These are phyloP conservation scores for Acromyrmex echinatior DNA, from an alignment of 1,140 invertebrate genomes.

Conservation along the genomic window DNA sequence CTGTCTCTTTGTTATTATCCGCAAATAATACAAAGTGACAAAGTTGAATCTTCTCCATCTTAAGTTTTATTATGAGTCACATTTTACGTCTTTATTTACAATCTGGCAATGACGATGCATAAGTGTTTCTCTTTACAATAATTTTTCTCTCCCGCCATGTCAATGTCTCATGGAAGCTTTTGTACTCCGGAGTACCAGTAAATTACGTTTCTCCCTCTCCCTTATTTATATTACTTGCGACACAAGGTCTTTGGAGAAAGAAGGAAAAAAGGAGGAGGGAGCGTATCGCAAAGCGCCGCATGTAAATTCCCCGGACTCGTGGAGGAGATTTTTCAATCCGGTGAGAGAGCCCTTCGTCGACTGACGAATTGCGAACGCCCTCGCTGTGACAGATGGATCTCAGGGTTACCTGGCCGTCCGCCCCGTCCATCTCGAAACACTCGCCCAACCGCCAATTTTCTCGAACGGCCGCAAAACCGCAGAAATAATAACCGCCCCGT, in stretches of 20 bases:
- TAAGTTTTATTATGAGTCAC: slow-evolving; percentile 31
- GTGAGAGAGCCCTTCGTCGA: slow-evolving; percentile 55
- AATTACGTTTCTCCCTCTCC: slow-evolving; percentile 8
- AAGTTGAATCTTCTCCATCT: background rate
- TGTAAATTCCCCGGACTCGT: slow-evolving; percentile 65
- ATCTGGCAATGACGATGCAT: slow-evolving; percentile 6
- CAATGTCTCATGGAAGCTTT: slow-evolving; percentile 25
- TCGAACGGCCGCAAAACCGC: slow-evolving; percentile 82
- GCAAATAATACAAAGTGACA: slow-evolving; percentile 38
- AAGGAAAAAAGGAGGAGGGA: background rate
- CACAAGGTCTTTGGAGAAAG: background rate
- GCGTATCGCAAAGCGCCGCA: slow-evolving; percentile 42
- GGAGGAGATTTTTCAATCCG: slow-evolving; percentile 72
- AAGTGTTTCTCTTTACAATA: background rate
- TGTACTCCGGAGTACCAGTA: slow-evolving; percentile 20
- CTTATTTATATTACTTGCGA: slow-evolving; percentile 50
- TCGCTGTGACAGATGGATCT: slow-evolving; percentile 81
- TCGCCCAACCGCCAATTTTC: slow-evolving; percentile 81
- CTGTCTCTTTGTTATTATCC: slow-evolving; percentile 9
- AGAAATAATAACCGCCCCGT: slow-evolving; percentile 82
- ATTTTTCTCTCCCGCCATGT: background rate
- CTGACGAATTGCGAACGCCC: slow-evolving; percentile 78
- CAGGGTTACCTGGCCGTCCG: slow-evolving; percentile 73
- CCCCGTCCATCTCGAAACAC: slow-evolving; percentile 65
- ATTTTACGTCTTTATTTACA: slow-evolving; percentile 24